A percentile compares a stretch with the other conserved stretches of the same genome.
These are phyloP conservation scores for Tauraco hartlaubi DNA, from an alignment of 2,797 vertebrate genomes.

Conservation along the genomic window DNA sequence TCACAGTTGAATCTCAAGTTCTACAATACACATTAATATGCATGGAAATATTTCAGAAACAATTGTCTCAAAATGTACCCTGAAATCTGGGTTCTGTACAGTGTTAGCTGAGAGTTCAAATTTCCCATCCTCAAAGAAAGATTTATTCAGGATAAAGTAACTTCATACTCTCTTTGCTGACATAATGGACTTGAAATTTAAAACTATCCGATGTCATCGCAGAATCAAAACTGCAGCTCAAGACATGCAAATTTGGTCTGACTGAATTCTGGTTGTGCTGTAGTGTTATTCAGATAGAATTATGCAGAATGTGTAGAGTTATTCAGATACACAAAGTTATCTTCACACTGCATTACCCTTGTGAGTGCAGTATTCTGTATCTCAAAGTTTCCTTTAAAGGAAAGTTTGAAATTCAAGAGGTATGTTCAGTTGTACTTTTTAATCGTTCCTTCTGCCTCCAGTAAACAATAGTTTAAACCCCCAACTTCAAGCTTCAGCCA, in stretches of 20 bases:
- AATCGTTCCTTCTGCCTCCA: neutral
- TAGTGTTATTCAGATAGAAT: neutral
- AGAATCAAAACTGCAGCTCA: neutral
- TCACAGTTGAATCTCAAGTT: neutral
- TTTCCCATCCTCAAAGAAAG: conserved; percentile 50
- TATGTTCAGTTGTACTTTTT: neutral
- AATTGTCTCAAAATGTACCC: neutral
- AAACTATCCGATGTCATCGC: neutral
- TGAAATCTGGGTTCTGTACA: conserved; percentile 23
- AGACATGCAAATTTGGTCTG: neutral
- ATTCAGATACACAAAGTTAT: neutral
- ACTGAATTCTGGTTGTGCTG: neutral
- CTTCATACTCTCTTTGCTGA: conserved; percentile 5
- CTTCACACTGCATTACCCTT: neutral
- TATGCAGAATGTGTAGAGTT: neutral
- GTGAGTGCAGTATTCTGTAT: neutral
- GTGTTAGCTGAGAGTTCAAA: conserved; percentile 3
- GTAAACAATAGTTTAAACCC: neutral
- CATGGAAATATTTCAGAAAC: neutral
- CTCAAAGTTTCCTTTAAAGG: neutral
- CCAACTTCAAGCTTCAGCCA: neutral
- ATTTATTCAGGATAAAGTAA: conserved; percentile 21
- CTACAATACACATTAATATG: neutral
- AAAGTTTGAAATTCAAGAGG: neutral
- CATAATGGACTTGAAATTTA: conserved; percentile 29